These are phyloP conservation scores for Ammodytes dubius DNA, from an alignment of 2,113 vertebrate species.

Conservation along the genomic window DNA sequence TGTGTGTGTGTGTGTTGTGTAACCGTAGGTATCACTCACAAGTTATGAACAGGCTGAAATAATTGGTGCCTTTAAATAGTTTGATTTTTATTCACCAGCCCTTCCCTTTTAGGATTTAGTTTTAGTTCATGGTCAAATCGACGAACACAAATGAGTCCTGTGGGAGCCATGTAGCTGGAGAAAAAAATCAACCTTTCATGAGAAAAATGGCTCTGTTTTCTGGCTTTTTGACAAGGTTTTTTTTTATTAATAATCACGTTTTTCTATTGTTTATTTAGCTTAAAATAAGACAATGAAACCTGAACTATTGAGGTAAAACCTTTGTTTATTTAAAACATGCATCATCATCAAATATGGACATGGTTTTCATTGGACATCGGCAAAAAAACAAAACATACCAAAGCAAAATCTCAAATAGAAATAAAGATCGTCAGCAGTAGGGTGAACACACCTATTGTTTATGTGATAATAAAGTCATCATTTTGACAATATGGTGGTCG, in stretches of 20 bases:
- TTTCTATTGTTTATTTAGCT: background rate
- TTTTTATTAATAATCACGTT: background rate
- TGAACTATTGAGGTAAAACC: background rate
- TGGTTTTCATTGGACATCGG: background rate
- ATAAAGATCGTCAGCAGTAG: background rate
- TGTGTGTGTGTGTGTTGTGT: conserved; percentile 18
- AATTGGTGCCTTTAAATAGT: conserved; percentile 36
- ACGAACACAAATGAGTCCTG: background rate
- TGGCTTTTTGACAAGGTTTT: background rate
- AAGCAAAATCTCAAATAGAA: conserved; percentile 1
- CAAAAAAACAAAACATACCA: background rate
- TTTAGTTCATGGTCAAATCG: background rate
- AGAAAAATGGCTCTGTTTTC: background rate
- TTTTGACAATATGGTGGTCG: background rate
- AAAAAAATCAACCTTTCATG: conserved; percentile 8
- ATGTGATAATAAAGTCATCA: background rate
- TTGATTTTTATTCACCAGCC: conserved; percentile 19
- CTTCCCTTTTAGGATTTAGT: background rate
- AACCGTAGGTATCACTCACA: conserved; percentile 1
- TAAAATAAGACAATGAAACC: background rate
- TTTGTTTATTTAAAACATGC: background rate
- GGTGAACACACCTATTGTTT: background rate
- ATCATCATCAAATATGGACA: background rate
- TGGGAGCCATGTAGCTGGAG: too few species aligned
- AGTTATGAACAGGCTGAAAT: conserved; percentile 22